Base-by-base conservation (phyloP, 2,888 invertebrate species). In the Cephus runcator region DNA sequence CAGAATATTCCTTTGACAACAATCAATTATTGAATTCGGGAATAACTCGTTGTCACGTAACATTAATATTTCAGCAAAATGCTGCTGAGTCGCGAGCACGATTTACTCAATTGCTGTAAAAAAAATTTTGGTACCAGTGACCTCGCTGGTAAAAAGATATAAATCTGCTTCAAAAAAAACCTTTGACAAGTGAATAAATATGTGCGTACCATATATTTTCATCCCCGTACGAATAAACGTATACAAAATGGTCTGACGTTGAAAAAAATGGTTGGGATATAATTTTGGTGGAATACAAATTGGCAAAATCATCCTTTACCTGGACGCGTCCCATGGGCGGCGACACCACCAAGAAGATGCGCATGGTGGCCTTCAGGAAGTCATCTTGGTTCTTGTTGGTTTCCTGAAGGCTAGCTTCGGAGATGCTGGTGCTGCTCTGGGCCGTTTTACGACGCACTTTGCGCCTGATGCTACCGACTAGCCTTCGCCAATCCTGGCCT, bases 341-440 rank as follows among this genome's bases (percentile, higher is more conserved):
- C 79, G 95, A 95, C 23, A 95, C 95, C 80, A 95, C 95, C 85
- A 95, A 92, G 89, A 95, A 95, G 87, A 95, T 95, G 91, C 95
- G 93, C 95, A 95, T 95, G 81, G 95, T 95, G 77, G 95, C 95
- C 85, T 94, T 94, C 81, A 95, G 92, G 88, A 95, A 95, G 89
- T 95, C 95, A 89, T 95, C 95, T 78, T 94, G 93, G 86, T 94
- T 94, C 81, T 87, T 88, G 69, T 83, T 83, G 35, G 69, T 35
- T 35, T 82, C 84, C 36, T 85, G 85, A 34, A 79, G 87, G 76
- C 84, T 79, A 71, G 81, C 81, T n/a, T 35, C 75, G 9, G 69
- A 35, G 36, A 73, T 36, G 69, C 75, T 74, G 77, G 69, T 15
- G 79, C 76, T 74, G 76, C 76, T 73, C 75, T 81, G 81, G 6